Evolutionary conservation across 2,113 vertebrate genomes (phyloP), one percentile per base, ranked within the genome.

Genomic region (Cisticola juncidis): DNA sequence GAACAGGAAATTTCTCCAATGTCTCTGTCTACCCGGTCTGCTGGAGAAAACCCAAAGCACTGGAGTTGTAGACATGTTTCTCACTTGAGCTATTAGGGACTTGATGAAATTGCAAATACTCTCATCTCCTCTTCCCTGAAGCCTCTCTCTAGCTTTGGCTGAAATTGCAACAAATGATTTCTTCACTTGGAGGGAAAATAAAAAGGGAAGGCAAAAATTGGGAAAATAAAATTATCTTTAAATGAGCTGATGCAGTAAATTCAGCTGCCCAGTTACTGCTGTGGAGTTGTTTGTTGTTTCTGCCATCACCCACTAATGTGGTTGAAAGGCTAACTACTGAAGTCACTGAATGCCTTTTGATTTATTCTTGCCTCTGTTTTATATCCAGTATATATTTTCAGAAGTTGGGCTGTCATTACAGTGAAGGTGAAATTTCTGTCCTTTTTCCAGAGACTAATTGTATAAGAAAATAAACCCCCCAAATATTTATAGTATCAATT

Each of bases 401-500:
- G 70, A 78, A 66, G 23, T 23, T 38, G 11, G 19, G 26, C 48
- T 93, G 40, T 83, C 72, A n/a, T 90, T 88, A 76, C 16, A 69
- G 29, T 22, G 57, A 95, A 84, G 72, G 61, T 74, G 87, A 80
- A 73, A 78, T 74, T 74, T 88, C 69, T 93, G 80, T 90, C 48
- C 76, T 84, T 88, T 77, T 81, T 24, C 48, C 79, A 33, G 60
- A 81, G n/a, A 35, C 10, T 81, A 61, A 80, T 71, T 64, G 31
- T 71, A 42, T 53, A 45, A 71, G 56, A 96, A 95, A 96, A 94
- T 86, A 95, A 91, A 82, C 5, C 22, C 60, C 60, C 35, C 19
- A 74, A 77, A 80, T 93, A 96, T 86, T 94, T 88, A 74, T 90
- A 86, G 72, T 78, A 60, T 92, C 79, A 64, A 31, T 79, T 66